A percentile compares a stretch with the other conserved stretches of the same genome.
Conservation (phyloP, 2,113 vertebrate genomes). For the Polypterus senegalus region DNA sequence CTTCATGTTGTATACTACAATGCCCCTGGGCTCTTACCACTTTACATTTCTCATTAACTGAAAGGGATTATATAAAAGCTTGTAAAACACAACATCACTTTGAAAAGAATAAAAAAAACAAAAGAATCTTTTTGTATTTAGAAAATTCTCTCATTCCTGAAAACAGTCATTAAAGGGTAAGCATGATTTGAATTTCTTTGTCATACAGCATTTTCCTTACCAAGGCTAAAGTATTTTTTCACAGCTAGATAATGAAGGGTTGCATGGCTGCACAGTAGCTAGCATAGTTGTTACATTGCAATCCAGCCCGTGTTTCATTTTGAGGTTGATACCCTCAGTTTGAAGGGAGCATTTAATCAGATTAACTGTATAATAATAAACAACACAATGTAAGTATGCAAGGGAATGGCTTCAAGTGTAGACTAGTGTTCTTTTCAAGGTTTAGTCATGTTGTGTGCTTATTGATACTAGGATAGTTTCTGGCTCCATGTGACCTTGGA, state of each 20-base stretch:
- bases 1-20: conserved; percentile 5
- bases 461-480: too few species aligned
- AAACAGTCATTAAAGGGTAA: conserved; percentile 1
- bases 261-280: neutral
- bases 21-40: neutral
- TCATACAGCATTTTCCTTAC: neutral
- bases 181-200: neutral
- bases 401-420: too few species aligned
- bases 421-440: too few species aligned
- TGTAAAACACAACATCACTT: neutral
- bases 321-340: too few species aligned
- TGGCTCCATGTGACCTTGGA: too few species aligned
- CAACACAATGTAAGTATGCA: too few species aligned
- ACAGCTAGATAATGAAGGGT: neutral
- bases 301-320: too few species aligned
- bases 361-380: too few species aligned
- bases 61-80: neutral
- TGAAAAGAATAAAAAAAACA: conserved; percentile 1
- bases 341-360: too few species aligned
- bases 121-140: neutral
- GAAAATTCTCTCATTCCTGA: conserved; percentile 1
- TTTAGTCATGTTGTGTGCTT: too few species aligned
- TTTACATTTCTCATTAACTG: neutral
- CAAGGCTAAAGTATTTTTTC: neutral
- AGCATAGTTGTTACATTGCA: too few species aligned